Conservation (phyloP, 2,888 invertebrate species). For the Oxytorus armatus region DNA sequence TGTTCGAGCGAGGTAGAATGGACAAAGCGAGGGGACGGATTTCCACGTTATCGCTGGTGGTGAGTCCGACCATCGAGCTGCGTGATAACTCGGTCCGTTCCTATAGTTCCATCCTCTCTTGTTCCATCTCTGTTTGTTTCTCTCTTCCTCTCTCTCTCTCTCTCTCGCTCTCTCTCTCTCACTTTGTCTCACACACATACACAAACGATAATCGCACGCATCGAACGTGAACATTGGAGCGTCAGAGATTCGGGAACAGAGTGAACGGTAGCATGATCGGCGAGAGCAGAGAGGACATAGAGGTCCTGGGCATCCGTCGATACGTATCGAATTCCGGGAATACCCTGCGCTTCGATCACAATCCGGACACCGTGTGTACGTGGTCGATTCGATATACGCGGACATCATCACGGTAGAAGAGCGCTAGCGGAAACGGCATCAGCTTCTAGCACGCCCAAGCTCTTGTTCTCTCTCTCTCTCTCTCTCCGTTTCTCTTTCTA, state of each 20-base stretch:
- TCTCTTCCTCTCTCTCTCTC: constrained; percentile 12
- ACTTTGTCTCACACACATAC: not conserved
- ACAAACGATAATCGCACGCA: constrained; percentile 1
- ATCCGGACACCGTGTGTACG: constrained; percentile 51
- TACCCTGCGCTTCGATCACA: constrained; percentile 53
- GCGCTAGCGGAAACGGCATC: constrained; percentile 35
- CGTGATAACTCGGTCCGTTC: constrained; percentile 56
- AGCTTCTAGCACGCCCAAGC: constrained; percentile 32
- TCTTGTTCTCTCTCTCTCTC: constrained; percentile 12
- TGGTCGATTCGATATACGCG: constrained; percentile 49
- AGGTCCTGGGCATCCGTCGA: constrained; percentile 46
- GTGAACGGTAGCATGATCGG: constrained; percentile 11
- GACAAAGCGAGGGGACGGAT: constrained; percentile 13
- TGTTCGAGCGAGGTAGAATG: not conserved
- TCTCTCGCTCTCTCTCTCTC: constrained; percentile 5
- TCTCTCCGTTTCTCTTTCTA: not conserved
- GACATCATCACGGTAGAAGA: constrained; percentile 40
- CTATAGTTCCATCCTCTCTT: constrained; percentile 19
- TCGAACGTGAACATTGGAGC: constrained; percentile 27
- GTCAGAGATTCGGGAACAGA: constrained; percentile 40
- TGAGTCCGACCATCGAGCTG: constrained; percentile 41
- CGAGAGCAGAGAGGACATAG: constrained; percentile 19
- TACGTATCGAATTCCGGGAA: constrained; percentile 64
- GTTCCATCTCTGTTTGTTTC: not conserved
- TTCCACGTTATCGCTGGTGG: constrained; percentile 39